phyloP scores from a whole-genome alignment of 2,797 vertebrate species.

The Alosa sapidissima region DNA sequence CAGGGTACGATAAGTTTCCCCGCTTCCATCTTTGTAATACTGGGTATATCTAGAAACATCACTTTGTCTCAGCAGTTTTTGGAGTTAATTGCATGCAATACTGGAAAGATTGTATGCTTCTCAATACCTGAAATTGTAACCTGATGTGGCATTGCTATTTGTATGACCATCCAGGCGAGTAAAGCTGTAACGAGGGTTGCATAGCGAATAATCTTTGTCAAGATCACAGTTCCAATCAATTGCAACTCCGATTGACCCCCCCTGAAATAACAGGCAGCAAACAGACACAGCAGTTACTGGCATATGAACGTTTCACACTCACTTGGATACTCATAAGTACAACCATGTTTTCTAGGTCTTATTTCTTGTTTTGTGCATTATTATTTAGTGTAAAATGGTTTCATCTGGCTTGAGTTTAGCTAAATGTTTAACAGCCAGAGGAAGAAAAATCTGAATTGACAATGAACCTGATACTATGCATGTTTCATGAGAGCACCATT shows the following conservation, averaged over 20 bases:
- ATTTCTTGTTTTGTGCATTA: not conserved
- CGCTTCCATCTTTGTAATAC: conserved; percentile 83
- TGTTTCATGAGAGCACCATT: not conserved
- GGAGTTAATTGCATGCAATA: not conserved
- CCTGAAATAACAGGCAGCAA: conserved; percentile 67
- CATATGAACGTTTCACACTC: not conserved
- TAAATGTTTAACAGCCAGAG: not conserved
- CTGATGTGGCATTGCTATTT: conserved; percentile 78
- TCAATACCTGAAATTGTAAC: conserved; percentile 94
- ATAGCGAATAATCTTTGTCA: conserved; percentile 83
- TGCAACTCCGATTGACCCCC: conserved; percentile 88
- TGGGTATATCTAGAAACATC: conserved; percentile 81
- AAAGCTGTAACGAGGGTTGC: conserved; percentile 89
- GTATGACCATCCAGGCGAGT: conserved; percentile 83
- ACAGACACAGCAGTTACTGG: not conserved
- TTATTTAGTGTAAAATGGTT: not conserved
- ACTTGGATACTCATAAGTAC: too few species aligned
- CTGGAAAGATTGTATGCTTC: not conserved
- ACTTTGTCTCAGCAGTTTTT: not conserved
- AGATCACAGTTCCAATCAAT: conserved; percentile 96
- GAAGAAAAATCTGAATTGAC: too few species aligned
- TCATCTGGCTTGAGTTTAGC: not conserved
- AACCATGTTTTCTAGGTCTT: too few species aligned
- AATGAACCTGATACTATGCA: not conserved
- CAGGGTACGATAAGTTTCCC: conserved; percentile 80